Evolutionary conservation across 2,113 vertebrate species (phyloP).

Genomic region (Seriola aureovittata): DNA sequence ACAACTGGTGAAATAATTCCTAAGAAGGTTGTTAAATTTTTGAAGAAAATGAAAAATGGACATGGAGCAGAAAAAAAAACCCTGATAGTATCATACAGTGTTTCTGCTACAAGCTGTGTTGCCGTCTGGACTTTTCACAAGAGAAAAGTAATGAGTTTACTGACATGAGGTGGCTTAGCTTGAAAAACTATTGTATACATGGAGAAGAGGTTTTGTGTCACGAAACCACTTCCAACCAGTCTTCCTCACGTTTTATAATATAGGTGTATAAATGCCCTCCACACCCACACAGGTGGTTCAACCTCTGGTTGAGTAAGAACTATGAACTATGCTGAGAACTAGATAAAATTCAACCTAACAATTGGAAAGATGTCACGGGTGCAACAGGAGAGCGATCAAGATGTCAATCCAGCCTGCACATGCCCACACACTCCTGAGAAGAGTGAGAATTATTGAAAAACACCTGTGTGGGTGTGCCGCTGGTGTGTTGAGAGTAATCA

Average conservation of each 20-base stretch:
- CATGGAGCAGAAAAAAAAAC: background rate
- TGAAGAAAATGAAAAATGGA: background rate
- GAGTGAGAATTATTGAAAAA: constrained; percentile 14
- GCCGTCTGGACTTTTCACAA: background rate
- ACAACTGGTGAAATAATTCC: background rate
- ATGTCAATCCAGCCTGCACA: constrained; percentile 6
- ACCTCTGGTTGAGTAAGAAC: background rate
- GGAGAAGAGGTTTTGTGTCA: background rate
- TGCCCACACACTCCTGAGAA: constrained; percentile 22
- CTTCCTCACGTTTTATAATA: background rate
- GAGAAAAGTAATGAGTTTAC: background rate
- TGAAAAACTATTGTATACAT: background rate
- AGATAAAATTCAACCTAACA: background rate
- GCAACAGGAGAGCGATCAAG: constrained; percentile 1
- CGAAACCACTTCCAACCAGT: background rate
- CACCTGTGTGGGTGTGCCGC: background rate
- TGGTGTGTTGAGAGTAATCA: background rate
- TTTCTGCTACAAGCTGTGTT: constrained; percentile 1
- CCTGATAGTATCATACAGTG: background rate
- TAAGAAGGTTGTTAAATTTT: background rate
- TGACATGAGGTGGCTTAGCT: too few species aligned
- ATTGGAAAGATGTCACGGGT: background rate
- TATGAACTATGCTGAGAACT: background rate
- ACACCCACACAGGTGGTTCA: background rate
- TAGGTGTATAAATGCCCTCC: background rate